Conservation (phyloP, 2,888 invertebrate species). For the Tipula vernalis region DNA sequence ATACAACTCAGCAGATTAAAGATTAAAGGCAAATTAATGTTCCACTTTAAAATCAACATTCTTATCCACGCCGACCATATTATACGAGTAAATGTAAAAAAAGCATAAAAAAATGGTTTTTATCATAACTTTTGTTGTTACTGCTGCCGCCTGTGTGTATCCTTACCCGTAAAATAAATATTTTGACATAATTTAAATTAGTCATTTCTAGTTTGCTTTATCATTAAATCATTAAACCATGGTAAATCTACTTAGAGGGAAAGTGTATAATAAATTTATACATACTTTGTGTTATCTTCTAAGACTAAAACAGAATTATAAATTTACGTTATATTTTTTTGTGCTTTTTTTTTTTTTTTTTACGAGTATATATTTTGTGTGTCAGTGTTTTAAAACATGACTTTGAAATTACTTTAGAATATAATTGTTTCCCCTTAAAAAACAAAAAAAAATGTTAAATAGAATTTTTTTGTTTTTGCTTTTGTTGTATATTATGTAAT, state of each 20-base stretch:
- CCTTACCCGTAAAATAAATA: slow-evolving; percentile 4
- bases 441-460: background rate
- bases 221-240: slow-evolving; percentile 10
- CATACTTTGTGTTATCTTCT: slow-evolving; percentile 5
- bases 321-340: background rate
- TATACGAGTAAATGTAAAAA: background rate
- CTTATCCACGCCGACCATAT: background rate
- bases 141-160: background rate
- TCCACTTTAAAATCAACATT: background rate
- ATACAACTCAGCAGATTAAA: background rate
- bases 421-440: background rate
- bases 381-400: slow-evolving; percentile 6
- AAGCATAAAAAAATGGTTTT: background rate
- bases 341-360: background rate
- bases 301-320: slow-evolving; percentile 5
- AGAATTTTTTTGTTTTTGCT: background rate
- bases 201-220: slow-evolving; percentile 7
- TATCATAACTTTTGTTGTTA: background rate
- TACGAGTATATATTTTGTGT: background rate
- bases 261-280: background rate
- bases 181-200: slow-evolving; percentile 4
- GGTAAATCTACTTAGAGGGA: background rate
- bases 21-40: background rate
- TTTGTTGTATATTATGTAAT: background rate
- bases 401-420: slow-evolving; percentile 8